Evolutionary conservation across 2,113 vertebrate genomes (phyloP), one percentile per base, ranked within the genome.

Genomic region (Alouatta palliata): DNA sequence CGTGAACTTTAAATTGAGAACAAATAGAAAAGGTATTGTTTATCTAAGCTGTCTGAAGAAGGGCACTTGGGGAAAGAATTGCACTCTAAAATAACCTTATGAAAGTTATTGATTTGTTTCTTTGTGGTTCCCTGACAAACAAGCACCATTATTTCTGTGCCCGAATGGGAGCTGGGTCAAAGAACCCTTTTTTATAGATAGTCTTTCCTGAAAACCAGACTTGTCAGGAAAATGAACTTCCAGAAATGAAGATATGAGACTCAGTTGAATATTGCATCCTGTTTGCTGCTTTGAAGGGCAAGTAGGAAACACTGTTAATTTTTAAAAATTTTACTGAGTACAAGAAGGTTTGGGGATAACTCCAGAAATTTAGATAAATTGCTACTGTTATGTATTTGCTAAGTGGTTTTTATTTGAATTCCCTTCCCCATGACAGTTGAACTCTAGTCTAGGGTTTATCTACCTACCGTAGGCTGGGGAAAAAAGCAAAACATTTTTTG

Each of bases 81-180:
- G 96, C 93, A 94, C 96, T 97, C 95, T 96, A 77, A 97, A 97
- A 95, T 97, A 96, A 97, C 97, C 84, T 94, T 97, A 88, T 97
- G 96, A 97, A 96, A 97, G 90, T 95, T 97, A 97, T 97, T 95
- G 96, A 98, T 98, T 97, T 0, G 3, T 90, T 97, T 92, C 87
- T 96, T 96, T 97, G 96, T 94, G 87, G 90, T 97, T 97, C 76
- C 58, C 80, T 96, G 97, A 96, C 95, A 97, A 97, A 97, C 76
- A 96, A 87, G 90, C 90, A 73, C 96, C 92, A 96, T 97, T 97
- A 96, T 95, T 97, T 97, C 94, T 40, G 4, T 94, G 95, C 64
- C 90, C 0, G 10, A 96, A 90, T 76, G 97, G 82, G 91, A 96
- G 90, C 76, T 77, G 83, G 96, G 95, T 97, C 96, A 98, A 92